A percentile compares a stretch with the other conserved stretches of the same genome.
Conservation (phyloP, 2,888 invertebrate genomes). For the Acronicta alni region DNA sequence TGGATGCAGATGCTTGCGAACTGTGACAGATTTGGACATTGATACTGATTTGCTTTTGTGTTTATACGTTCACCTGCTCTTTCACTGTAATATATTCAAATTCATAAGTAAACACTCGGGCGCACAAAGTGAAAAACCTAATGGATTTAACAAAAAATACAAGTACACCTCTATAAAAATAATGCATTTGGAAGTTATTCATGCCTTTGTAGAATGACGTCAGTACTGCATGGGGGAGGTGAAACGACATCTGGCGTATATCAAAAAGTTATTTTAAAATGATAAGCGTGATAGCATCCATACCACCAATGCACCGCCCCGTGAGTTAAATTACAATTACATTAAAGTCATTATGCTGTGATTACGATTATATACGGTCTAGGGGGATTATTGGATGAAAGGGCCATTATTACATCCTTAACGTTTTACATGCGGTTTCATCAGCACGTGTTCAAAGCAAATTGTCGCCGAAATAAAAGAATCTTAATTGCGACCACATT, state of each 20-base stretch:
- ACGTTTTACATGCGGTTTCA: constrained; percentile 58
- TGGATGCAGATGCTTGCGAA: constrained; percentile 79
- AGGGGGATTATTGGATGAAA: constrained; percentile 68
- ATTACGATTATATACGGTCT: constrained; percentile 69
- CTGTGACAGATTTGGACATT: constrained; percentile 68
- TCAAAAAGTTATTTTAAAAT: constrained; percentile 82
- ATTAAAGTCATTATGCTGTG: constrained; percentile 78
- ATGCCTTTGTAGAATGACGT: constrained; percentile 50
- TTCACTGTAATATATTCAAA: constrained; percentile 41
- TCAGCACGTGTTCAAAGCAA: constrained; percentile 76
- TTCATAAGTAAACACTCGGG: constrained; percentile 25
- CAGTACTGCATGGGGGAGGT: constrained; percentile 63
- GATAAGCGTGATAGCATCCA: constrained; percentile 83
- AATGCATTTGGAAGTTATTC: constrained; percentile 41
- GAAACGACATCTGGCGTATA: constrained; percentile 79
- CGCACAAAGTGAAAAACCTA: constrained; percentile 9
- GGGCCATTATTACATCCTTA: constrained; percentile 63
- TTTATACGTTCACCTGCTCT: constrained; percentile 47
- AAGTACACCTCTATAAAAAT: constrained; percentile 25
- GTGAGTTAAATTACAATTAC: constrained; percentile 84
- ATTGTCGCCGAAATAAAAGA: constrained; percentile 67
- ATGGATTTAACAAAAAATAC: constrained; percentile 31
- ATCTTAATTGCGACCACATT: constrained; percentile 65
- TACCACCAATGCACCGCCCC: constrained; percentile 81
- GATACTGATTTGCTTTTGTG: constrained; percentile 63